Percentiles rank a stretch among this genome's conserved stretches.
These are phyloP conservation scores for Megaustenia siamemsis DNA, from an alignment of 2,888 invertebrate genomes.

Conservation along the genomic window DNA sequence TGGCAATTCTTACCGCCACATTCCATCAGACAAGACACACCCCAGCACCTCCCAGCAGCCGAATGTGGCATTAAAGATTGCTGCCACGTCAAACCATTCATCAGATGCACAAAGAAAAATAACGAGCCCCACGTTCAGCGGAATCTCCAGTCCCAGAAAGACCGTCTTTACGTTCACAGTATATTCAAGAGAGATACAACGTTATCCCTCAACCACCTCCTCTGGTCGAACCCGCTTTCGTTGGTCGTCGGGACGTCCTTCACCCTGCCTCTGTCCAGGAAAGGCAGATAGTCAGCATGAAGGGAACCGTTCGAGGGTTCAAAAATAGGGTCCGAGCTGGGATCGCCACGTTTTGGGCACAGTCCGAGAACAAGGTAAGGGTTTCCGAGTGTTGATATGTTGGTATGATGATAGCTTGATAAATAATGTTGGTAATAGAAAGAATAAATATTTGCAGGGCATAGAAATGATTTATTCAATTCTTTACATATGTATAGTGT, in stretches of 20 bases:
- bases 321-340: conserved; percentile 96
- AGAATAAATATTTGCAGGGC: too few relatives aligned
- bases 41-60: background rate
- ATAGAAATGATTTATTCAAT: too few relatives aligned
- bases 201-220: conserved; percentile 44
- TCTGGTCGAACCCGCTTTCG: conserved; percentile 61
- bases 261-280: conserved; percentile 68
- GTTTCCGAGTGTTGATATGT: background rate
- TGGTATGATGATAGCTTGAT: too few relatives aligned
- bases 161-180: background rate
- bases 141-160: background rate
- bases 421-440: too few relatives aligned
- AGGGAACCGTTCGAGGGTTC: conserved; percentile 95
- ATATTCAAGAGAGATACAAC: conserved; percentile 17
- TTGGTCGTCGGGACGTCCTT: conserved; percentile 68
- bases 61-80: background rate
- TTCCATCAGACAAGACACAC: background rate
- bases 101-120: background rate
- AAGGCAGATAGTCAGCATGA: conserved; percentile 88
- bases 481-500: too few relatives aligned
- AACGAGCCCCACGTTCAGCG: background rate
- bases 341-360: conserved; percentile 89
- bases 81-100: background rate
- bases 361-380: conserved; percentile 55
- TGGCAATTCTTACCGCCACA: too few relatives aligned